Evolutionary conservation across 2,113 vertebrate species (phyloP).

Genomic region (Campylomormyrus tamandua): DNA sequence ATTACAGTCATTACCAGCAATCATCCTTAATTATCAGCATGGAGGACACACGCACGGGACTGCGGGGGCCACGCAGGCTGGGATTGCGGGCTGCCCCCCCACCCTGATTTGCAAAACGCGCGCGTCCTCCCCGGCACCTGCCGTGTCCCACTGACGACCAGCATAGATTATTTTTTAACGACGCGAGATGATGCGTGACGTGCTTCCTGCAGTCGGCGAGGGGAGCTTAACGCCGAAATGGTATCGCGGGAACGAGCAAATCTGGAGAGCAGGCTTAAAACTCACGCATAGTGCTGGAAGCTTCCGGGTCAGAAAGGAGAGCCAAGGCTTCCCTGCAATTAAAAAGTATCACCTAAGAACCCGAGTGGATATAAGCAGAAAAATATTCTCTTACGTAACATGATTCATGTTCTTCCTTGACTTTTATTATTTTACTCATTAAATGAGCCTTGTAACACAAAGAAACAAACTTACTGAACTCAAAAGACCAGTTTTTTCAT

Average conservation of each 20-base stretch:
- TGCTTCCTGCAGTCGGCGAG: not conserved
- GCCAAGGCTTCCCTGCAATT: not conserved
- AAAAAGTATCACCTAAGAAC: not conserved
- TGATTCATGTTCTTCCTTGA: not conserved
- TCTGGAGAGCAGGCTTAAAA: not conserved
- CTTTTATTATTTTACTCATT: not conserved
- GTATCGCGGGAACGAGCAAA: not conserved
- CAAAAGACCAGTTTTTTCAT: not conserved
- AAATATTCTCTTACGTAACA: not conserved
- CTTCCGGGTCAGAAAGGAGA: not conserved
- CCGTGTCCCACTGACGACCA: not conserved
- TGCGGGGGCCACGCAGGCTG: constrained; percentile 40
- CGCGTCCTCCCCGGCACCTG: not conserved
- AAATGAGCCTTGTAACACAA: not conserved
- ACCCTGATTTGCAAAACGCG: constrained; percentile 32
- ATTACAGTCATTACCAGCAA: constrained; percentile 69
- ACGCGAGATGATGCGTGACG: not conserved
- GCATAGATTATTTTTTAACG: not conserved
- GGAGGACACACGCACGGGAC: constrained; percentile 37
- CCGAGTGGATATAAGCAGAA: not conserved
- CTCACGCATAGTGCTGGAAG: not conserved
- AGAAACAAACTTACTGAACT: not conserved
- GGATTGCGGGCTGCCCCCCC: constrained; percentile 38
- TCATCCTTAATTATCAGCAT: constrained; percentile 65
- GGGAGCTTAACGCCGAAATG: not conserved